These are phyloP conservation scores for Aspiorhynchus laticeps DNA, from an alignment of 2,113 vertebrate species.

Conservation along the genomic window DNA sequence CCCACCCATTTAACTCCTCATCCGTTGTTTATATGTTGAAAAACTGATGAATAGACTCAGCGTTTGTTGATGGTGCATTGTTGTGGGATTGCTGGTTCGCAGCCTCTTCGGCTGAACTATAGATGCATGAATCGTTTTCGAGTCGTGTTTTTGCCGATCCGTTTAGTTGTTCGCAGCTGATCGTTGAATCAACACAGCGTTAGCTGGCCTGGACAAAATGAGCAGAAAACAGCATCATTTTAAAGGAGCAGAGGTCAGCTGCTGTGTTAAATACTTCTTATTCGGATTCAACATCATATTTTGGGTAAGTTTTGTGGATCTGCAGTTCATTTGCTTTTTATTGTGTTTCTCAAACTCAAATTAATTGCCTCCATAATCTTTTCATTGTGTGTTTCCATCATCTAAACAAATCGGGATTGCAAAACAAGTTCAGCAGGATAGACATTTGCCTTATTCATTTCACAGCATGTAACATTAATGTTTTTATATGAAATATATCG, in stretches of 20 bases:
- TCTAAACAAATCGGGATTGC: background rate
- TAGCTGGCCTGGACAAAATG: slow-evolving; percentile 69
- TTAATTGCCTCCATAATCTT: background rate
- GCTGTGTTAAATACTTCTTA: slow-evolving; percentile 80
- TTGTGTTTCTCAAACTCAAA: background rate
- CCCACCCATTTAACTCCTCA: background rate
- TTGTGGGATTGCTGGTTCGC: slow-evolving; percentile 39
- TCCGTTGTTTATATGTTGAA: slow-evolving; percentile 5
- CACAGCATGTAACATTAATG: background rate
- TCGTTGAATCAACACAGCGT: slow-evolving; percentile 9
- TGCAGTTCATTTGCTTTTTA: background rate
- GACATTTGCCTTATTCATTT: background rate
- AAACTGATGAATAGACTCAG: background rate
- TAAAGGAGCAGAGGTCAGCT: slow-evolving; percentile 81
- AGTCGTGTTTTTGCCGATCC: background rate
- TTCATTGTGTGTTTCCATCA: background rate
- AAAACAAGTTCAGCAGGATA: slow-evolving; percentile 15
- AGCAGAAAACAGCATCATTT: slow-evolving; percentile 75
- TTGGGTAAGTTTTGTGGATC: slow-evolving; percentile 73
- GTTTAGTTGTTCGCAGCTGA: slow-evolving; percentile 5
- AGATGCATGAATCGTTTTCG: background rate
- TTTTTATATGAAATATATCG: background rate
- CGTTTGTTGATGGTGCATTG: slow-evolving; percentile 15
- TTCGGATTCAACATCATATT: slow-evolving; percentile 82
- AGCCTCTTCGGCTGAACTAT: background rate